Percentiles rank a stretch among this genome's conserved stretches.
These are phyloP conservation scores for Cebus imitator DNA, from an alignment of 2,113 vertebrate genomes.

Conservation along the genomic window DNA sequence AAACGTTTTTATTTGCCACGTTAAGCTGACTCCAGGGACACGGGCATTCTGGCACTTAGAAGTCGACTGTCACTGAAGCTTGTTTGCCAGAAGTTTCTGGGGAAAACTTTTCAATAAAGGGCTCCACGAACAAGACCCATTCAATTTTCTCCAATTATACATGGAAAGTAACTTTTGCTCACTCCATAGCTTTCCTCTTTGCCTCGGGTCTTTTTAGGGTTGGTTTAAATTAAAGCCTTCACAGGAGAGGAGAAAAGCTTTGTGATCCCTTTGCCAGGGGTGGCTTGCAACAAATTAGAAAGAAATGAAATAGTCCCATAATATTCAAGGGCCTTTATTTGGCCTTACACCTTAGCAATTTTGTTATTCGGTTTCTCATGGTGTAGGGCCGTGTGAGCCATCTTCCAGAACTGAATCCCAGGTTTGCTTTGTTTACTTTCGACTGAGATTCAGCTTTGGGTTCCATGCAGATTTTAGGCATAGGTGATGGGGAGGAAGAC, in stretches of 20 bases:
- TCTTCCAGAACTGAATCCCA: neutral
- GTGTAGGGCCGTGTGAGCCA: neutral
- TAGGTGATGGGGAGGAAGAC: too few species aligned
- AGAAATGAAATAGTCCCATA: constrained; percentile 16
- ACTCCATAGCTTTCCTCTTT: neutral
- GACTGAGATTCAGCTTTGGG: neutral
- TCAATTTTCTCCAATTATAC: constrained; percentile 57
- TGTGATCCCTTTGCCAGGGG: constrained; percentile 42
- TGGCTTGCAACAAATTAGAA: constrained; percentile 45
- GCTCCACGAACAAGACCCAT: neutral
- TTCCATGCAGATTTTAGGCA: neutral
- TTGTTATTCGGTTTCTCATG: neutral
- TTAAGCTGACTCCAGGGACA: neutral
- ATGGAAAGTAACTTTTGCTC: constrained; percentile 56
- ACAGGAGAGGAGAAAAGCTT: neutral
- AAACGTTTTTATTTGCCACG: constrained; percentile 7
- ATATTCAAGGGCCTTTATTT: too few species aligned
- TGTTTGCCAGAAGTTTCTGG: constrained; percentile 56
- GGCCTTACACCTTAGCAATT: neutral
- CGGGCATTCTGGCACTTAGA: neutral
- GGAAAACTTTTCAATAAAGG: constrained; percentile 64
- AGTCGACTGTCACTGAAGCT: neutral
- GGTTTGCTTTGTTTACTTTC: neutral
- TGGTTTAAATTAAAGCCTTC: constrained; percentile 58
- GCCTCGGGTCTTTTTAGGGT: constrained; percentile 46